Evolutionary conservation across 2,888 invertebrate genomes (phyloP).

Genomic region (Acleris laterana): DNA sequence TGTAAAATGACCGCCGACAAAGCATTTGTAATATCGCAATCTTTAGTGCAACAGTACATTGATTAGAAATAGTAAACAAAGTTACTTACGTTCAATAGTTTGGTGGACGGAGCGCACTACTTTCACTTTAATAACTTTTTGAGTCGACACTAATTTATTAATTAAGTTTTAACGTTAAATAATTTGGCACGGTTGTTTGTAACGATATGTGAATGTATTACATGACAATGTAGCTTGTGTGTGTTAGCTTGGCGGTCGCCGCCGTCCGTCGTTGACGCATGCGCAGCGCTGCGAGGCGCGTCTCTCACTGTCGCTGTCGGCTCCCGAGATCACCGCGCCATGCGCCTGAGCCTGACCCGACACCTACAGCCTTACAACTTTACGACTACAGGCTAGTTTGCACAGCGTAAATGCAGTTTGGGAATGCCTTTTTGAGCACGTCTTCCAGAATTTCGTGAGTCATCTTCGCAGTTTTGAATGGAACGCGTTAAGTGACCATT

Average conservation of each 20-base stretch:
- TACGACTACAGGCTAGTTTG: background rate
- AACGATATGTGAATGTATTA: slow-evolving; percentile 31
- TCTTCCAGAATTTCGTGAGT: too few relatives aligned
- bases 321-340: slow-evolving; percentile 54
- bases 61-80: slow-evolving; percentile 49
- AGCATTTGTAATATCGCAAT: background rate
- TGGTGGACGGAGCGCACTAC: slow-evolving; percentile 44
- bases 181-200: slow-evolving; percentile 57
- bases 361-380: slow-evolving; percentile 7
- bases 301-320: slow-evolving; percentile 68
- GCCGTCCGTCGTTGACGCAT: slow-evolving; percentile 55
- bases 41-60: slow-evolving; percentile 32
- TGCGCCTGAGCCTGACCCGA: slow-evolving; percentile 13
- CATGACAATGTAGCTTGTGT: slow-evolving; percentile 37
- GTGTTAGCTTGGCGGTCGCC: slow-evolving; percentile 46
- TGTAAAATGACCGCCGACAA: background rate
- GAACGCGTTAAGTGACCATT: too few relatives aligned
- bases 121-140: slow-evolving; percentile 55
- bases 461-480: too few relatives aligned
- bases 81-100: slow-evolving; percentile 67
- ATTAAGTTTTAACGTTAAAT: slow-evolving; percentile 41
- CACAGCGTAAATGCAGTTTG: background rate
- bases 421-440: background rate
- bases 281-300: slow-evolving; percentile 73
- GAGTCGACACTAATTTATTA: too few relatives aligned